Base-by-base conservation (phyloP, 2,113 vertebrate species). In the Miniopterus natalensis region DNA sequence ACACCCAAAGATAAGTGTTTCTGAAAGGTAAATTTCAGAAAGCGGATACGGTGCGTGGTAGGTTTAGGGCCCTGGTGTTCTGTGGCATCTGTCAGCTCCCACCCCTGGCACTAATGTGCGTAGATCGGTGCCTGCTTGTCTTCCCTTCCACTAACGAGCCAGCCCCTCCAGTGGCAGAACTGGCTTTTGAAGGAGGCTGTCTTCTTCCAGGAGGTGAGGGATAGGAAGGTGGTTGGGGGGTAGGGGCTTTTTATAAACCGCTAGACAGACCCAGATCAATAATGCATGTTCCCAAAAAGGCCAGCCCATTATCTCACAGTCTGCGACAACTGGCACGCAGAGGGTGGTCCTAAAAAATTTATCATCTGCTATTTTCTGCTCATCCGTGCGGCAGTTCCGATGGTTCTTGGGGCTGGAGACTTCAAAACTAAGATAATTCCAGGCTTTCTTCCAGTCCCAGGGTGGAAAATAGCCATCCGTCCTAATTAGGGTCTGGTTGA, bases 291-390 rank as follows among this genome's bases (percentile, higher is more conserved):
- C 96, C 88, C 49, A 89, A 97, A 97, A 98, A 97, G 92, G 85
- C 66, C 71, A 93, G 61, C 96, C 55, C 74, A 18, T 98, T 98
- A 97, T 94, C 98, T 98, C 97, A 91, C 92, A 97, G 96, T 49
- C 98, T 97, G 96, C 63, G 94, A 97, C 97, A 95, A 97, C 96
- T 78, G 94, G 95, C 97, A 96, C 84, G 4, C 92, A 85, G 92
- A 96, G 94, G 97, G 97, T 97, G 97, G 96, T 97, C 97, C 97
- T 98, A 90, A 98, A 99, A 98, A 97, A 98, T 98, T 97, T 96
- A 97, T 98, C 53, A n/a, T 78, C 96, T 97, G 98, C 96, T 98
- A 40, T 97, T 98, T 98, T 98, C 88, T 98, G 96, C 95, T 97
- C 98, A 95, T 96, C 97, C 94, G 27, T 94, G 98, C 96, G 89